Conservation (phyloP, 1,140 invertebrate genomes). For the Lordiphosa clarofinis region DNA sequence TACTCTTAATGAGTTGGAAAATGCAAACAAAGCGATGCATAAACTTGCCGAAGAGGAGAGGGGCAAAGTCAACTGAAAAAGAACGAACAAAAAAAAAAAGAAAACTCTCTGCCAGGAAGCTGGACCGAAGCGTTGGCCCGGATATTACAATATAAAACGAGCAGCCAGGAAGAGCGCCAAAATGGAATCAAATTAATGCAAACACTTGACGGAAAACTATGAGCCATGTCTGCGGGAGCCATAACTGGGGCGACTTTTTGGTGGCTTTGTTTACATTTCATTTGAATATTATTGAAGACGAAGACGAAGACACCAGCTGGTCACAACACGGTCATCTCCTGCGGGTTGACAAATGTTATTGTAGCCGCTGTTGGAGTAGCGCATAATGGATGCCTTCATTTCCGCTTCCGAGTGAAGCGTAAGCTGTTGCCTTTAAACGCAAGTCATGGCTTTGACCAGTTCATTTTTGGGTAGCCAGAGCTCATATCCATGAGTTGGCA, state of each 20-base stretch:
- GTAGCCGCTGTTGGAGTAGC: constrained; percentile 3
- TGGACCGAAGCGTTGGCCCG: constrained; percentile 27
- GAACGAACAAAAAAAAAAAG: background rate
- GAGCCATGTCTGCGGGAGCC: constrained; percentile 7
- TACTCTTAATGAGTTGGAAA: constrained; percentile 65
- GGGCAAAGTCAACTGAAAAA: too few relatives aligned
- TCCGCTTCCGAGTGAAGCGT: constrained; percentile 16
- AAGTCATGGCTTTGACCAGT: constrained; percentile 19
- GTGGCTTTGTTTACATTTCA: constrained; percentile 51
- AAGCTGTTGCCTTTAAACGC: constrained; percentile 4
- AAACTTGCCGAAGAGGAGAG: constrained; percentile 18
- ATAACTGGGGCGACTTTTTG: background rate
- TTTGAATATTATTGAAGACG: constrained; percentile 54
- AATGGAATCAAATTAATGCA: constrained; percentile 62
- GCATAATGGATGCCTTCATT: constrained; percentile 40
- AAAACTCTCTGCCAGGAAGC: constrained; percentile 6
- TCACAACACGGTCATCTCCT: background rate
- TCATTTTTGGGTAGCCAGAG: constrained; percentile 18
- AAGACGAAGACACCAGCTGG: constrained; percentile 2
- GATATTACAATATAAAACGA: constrained; percentile 59
- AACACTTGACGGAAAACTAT: constrained; percentile 51
- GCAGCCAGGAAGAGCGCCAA: constrained; percentile 16
- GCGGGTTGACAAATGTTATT: constrained; percentile 17
- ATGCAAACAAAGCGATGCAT: constrained; percentile 58
- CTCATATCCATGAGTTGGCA: constrained; percentile 12